Evolutionary conservation across 2,888 invertebrate genomes (phyloP).

Genomic region (Plagodis pulveraria): DNA sequence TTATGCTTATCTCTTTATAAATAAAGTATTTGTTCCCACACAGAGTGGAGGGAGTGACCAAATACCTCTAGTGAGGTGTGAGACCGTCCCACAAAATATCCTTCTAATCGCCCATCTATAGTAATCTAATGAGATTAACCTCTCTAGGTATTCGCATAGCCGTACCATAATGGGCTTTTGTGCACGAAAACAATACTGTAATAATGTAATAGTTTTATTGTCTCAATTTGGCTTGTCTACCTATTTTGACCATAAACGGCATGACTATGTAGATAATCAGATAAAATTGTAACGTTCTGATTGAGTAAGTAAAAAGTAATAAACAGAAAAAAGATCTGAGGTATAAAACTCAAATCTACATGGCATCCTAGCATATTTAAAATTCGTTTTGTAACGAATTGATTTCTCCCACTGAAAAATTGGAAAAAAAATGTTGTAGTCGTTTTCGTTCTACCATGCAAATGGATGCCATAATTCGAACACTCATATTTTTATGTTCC

Average conservation of each 20-base stretch:
- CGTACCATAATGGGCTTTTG: slow-evolving; percentile 74
- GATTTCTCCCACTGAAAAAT: too few relatives aligned
- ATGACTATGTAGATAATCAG: too few relatives aligned
- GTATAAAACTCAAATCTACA: too few relatives aligned
- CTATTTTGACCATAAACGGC: slow-evolving; percentile 34
- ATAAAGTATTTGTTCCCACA: slow-evolving; percentile 7
- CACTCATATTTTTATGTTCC: too few relatives aligned
- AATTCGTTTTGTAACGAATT: too few relatives aligned
- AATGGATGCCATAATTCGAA: too few relatives aligned
- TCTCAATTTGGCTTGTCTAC: slow-evolving; percentile 58
- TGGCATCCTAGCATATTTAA: too few relatives aligned
- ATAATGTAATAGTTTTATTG: slow-evolving; percentile 76
- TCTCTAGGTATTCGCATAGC: slow-evolving; percentile 63
- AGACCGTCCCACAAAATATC: slow-evolving; percentile 35
- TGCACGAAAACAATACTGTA: slow-evolving; percentile 75
- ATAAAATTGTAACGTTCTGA: too few relatives aligned
- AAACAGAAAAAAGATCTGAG: too few relatives aligned
- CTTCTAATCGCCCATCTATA: slow-evolving; percentile 31
- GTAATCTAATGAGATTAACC: slow-evolving; percentile 63
- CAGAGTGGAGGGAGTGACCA: slow-evolving; percentile 24
- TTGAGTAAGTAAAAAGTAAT: too few relatives aligned
- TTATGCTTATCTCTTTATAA: neutral
- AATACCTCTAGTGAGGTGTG: slow-evolving; percentile 30
- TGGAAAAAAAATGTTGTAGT: too few relatives aligned
- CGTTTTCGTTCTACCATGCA: too few relatives aligned